Conservation (phyloP, 2,113 vertebrate species). For the Erythrolamprus reginae region DNA sequence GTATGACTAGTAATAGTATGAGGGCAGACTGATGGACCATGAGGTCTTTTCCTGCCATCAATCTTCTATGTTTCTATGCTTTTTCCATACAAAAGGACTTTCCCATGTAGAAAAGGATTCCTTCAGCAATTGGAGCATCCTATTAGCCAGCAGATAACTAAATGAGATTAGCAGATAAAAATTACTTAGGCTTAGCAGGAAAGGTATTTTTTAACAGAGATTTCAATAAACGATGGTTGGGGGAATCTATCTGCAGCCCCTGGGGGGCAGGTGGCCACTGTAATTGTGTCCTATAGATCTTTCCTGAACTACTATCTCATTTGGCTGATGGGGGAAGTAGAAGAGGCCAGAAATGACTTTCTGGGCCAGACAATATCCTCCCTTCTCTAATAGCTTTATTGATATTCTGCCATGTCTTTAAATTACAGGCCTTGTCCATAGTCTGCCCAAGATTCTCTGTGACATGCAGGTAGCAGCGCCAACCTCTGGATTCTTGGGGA, state of each 20-base stretch:
- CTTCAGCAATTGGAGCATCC: background rate
- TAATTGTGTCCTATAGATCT: conserved; percentile 11
- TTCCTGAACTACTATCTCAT: conserved; percentile 20
- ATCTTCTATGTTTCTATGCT: too few relatives aligned
- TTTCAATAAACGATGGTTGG: background rate
- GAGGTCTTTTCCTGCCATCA: too few relatives aligned
- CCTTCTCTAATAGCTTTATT: conserved; percentile 29
- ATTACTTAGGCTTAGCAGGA: conserved; percentile 1
- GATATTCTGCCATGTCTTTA: conserved; percentile 25
- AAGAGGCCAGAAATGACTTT: conserved; percentile 19
- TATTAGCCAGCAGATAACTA: background rate
- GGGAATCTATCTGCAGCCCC: background rate
- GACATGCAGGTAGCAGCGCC: background rate
- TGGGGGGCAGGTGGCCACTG: conserved; percentile 5
- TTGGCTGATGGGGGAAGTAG: background rate
- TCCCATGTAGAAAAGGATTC: background rate
- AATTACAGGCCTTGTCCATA: conserved; percentile 9
- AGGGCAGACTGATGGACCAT: too few relatives aligned
- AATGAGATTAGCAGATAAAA: background rate
- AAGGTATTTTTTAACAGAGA: background rate
- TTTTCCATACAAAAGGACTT: background rate
- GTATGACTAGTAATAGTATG: too few relatives aligned
- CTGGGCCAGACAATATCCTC: conserved; percentile 18
- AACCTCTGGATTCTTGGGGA: background rate
- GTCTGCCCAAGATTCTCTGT: background rate